phyloP scores from a whole-genome alignment of 1,140 invertebrate genomes.

The Zaprionus ornatus region DNA sequence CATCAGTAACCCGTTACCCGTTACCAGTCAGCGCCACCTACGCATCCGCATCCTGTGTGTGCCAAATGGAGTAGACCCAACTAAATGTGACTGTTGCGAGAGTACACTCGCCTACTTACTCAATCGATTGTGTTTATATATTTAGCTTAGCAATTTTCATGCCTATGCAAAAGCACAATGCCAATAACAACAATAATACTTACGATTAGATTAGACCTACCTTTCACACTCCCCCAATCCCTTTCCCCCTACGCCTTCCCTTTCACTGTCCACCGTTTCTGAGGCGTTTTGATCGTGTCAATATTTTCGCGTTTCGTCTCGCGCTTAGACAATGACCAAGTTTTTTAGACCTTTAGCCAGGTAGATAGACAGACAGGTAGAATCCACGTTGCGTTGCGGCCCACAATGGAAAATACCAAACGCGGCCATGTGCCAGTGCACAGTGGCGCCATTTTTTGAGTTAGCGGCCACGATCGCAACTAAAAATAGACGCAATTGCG shows the following conservation, averaged over 20 bases:
- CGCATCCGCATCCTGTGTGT: conserved; percentile 43
- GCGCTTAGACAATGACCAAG: conserved; percentile 61
- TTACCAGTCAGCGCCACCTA: conserved; percentile 26
- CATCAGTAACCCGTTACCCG: conserved; percentile 8
- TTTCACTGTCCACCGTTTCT: neutral
- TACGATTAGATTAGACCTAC: conserved; percentile 5
- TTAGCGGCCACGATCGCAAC: conserved; percentile 28
- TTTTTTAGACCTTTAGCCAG: conserved; percentile 43
- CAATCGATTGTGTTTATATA: conserved; percentile 51
- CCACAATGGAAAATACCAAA: conserved; percentile 56
- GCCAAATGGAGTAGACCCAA: neutral
- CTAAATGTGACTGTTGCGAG: neutral
- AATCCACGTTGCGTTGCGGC: conserved; percentile 3
- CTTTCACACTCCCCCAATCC: neutral
- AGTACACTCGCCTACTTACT: neutral
- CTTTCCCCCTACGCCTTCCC: neutral
- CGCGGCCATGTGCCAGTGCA: conserved; percentile 1
- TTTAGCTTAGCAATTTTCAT: conserved; percentile 76
- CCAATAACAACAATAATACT: conserved; percentile 19
- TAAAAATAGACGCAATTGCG: conserved; percentile 32
- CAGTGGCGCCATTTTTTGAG: conserved; percentile 36
- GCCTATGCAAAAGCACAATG: conserved; percentile 59
- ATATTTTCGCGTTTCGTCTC: conserved; percentile 61
- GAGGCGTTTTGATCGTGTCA: conserved; percentile 55
- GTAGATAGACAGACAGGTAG: conserved; percentile 15